Base-by-base conservation (phyloP, 2,113 vertebrate species). In the Chunga burmeisteri region DNA sequence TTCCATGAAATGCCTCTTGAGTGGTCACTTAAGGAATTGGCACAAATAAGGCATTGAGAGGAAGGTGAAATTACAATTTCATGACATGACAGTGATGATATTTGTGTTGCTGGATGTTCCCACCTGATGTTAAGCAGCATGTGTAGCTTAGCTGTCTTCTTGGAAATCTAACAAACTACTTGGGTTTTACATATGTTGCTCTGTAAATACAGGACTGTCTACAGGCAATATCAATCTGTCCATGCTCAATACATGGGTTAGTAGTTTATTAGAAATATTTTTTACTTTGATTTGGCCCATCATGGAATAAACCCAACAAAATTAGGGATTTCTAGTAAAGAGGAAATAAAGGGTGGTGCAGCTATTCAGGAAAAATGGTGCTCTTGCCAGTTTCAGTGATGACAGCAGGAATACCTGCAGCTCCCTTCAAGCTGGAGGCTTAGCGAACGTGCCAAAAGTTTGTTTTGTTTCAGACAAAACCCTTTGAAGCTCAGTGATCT, bases 321-420 rank as follows among this genome's bases (percentile, higher is more conserved):
- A 66, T 21, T 3, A 80, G 17, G 11, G 73, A 66, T 62, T 92
- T 78, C 55, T 53, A n/a, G 27, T 46, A 50, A 73, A 95, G 71
- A 95, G 75, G 86, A 96, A 97, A 86, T 92, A 49, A 84, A 82
- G 85, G 84, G 42, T 66, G 70, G 55, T 81, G 42, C 46, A 89
- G 61, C 36, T 77, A 32, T 68, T 92, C 40, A 36, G 17, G 36
- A 75, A 83, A 93, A 88, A 84, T 2, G 7, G 50, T 58, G 40
- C 16, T 86, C 67, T 86, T 88, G 71, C 75, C 82, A 86, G 62
- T 49, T 55, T 77, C 17, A 6, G 38, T 47, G 68, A 84, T 46
- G 73, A 89, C 27, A 66, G n/a, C 42, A 74, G n/a, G 22, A 86
- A 85, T 30, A 88, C 9, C 27, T 11, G 14, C 58, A 67, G 11